Evolutionary conservation across 2,113 vertebrate genomes (phyloP).

Genomic region (Ailuropoda melanoleuca): DNA sequence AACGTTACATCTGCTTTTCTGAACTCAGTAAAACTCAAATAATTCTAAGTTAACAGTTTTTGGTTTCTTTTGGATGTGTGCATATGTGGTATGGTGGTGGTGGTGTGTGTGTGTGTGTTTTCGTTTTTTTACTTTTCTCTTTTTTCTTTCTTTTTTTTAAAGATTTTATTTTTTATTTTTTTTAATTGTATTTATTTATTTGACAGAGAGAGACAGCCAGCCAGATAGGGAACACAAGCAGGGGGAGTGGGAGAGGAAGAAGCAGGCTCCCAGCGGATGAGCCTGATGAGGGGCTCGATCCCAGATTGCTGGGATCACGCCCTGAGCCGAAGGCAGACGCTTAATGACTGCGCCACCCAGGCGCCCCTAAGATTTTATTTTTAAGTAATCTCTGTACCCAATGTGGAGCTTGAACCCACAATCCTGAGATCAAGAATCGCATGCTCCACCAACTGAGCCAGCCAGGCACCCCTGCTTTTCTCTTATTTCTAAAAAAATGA

Average conservation of each 20-base stretch:
- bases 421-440: background rate
- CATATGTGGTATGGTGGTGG: background rate
- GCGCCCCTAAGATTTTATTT: background rate
- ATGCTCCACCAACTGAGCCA: background rate
- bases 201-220: too few species aligned
- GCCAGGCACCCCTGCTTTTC: background rate
- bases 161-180: background rate
- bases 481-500: background rate
- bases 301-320: too few species aligned
- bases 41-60: background rate
- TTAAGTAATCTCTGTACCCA: background rate
- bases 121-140: background rate
- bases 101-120: too few species aligned
- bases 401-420: background rate
- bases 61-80: background rate
- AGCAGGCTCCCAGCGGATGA: too few species aligned
- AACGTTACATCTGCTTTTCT: background rate
- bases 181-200: too few species aligned
- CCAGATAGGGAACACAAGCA: too few species aligned
- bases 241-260: too few species aligned
- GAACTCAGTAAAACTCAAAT: background rate
- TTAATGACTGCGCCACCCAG: too few species aligned
- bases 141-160: too few species aligned
- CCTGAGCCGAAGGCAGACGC: too few species aligned
- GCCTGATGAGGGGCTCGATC: too few species aligned